Conservation (phyloP, 2,888 invertebrate genomes). For the Drosophila nigricruria region DNA sequence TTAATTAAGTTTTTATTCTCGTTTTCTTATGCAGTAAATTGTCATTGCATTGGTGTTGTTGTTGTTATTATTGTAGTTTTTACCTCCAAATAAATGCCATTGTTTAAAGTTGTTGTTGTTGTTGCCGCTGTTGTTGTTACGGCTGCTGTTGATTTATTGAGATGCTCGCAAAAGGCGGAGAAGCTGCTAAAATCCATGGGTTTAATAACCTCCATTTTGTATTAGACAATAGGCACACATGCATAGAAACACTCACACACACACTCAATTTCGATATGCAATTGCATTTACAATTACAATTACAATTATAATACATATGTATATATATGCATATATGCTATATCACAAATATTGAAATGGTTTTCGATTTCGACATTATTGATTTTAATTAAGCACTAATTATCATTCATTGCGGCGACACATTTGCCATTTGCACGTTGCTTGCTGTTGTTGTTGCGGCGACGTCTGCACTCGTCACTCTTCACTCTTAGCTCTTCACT, state of each 20-base stretch:
- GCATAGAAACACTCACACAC: neutral
- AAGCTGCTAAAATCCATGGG: slow-evolving; percentile 84
- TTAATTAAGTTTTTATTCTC: slow-evolving; percentile 58
- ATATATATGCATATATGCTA: slow-evolving; percentile 22
- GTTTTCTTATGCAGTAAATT: slow-evolving; percentile 50
- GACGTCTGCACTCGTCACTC: slow-evolving; percentile 52
- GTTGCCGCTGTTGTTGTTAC: slow-evolving; percentile 58
- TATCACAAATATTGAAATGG: slow-evolving; percentile 58
- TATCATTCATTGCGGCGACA: slow-evolving; percentile 71
- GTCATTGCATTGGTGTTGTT: slow-evolving; percentile 39
- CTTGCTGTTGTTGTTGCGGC: slow-evolving; percentile 24
- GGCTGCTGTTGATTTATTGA: slow-evolving; percentile 80
- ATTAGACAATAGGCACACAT: slow-evolving; percentile 31
- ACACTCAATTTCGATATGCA: slow-evolving; percentile 29
- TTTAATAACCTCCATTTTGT: slow-evolving; percentile 84
- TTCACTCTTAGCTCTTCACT: slow-evolving; percentile 22
- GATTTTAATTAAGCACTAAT: slow-evolving; percentile 80
- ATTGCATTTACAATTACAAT: slow-evolving; percentile 30
- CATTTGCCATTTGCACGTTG: slow-evolving; percentile 72
- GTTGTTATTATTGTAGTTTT: slow-evolving; percentile 32
- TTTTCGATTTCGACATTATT: slow-evolving; percentile 72
- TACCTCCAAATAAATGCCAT: slow-evolving; percentile 82
- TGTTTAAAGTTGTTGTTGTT: slow-evolving; percentile 64
- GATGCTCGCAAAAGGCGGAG: slow-evolving; percentile 83
- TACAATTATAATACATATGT: slow-evolving; percentile 19